Conservation (phyloP, 2,113 vertebrate species). For the Lepidothrix coronata region DNA sequence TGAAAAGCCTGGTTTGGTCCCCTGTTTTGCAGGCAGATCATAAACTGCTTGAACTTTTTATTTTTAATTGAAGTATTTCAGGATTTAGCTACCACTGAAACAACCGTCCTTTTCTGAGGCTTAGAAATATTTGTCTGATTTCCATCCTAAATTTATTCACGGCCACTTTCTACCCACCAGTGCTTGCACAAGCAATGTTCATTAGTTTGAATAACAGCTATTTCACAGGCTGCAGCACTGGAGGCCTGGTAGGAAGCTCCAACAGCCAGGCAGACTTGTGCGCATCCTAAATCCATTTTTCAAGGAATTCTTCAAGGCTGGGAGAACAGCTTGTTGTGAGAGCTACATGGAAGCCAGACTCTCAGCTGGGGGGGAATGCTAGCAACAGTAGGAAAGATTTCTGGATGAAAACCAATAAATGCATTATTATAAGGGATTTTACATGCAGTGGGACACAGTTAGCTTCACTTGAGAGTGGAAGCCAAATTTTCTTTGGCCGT, state of each 20-base stretch:
- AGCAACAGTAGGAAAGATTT: conserved; percentile 34
- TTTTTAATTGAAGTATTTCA: not conserved
- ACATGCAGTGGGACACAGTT: not conserved
- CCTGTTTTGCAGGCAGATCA: not conserved
- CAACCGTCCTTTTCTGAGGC: not conserved
- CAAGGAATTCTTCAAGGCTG: conserved; percentile 55
- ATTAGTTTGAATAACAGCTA: conserved; percentile 47
- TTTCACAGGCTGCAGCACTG: conserved; percentile 43
- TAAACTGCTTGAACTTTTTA: not conserved
- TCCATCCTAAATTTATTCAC: conserved; percentile 26
- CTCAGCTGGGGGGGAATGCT: conserved; percentile 32
- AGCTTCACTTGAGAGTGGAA: not conserved
- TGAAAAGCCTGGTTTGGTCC: not conserved
- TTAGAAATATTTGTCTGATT: conserved; percentile 29
- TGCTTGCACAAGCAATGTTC: not conserved
- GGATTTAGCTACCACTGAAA: not conserved
- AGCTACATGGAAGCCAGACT: conserved; percentile 3
- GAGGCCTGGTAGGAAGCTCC: not conserved
- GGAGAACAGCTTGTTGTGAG: conserved; percentile 1
- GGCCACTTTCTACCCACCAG: not conserved
- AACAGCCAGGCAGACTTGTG: not conserved
- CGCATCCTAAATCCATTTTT: conserved; percentile 58
- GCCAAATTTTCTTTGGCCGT: not conserved
- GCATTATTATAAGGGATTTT: conserved; percentile 40
- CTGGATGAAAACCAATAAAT: conserved; percentile 42